phyloP scores from a whole-genome alignment of 2,888 invertebrate genomes.

The Pardosa pseudoannulata region DNA sequence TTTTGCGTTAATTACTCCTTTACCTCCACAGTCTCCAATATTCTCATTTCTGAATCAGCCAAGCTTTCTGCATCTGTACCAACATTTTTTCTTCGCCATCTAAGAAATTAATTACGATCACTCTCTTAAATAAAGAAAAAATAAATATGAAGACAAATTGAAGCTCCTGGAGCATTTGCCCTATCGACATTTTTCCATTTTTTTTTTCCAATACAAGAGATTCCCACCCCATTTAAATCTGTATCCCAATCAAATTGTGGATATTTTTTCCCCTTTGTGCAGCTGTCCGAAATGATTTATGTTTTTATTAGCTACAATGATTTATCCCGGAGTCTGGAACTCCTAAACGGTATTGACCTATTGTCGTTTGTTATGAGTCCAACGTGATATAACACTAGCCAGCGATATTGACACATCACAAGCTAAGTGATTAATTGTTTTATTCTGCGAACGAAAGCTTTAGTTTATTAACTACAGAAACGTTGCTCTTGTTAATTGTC shows the following conservation, averaged over 20 bases:
- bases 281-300: background rate
- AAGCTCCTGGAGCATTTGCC: conserved; percentile 24
- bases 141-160: conserved; percentile 55
- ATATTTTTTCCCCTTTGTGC: background rate
- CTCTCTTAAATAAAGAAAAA: too few relatives aligned
- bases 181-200: conserved; percentile 34
- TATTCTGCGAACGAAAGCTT: conserved; percentile 46
- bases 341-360: conserved; percentile 5
- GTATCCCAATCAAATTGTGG: background rate
- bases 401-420: conserved; percentile 59
- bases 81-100: conserved; percentile 34
- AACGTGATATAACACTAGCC: conserved; percentile 34
- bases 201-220: conserved; percentile 8
- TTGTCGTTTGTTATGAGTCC: conserved; percentile 52
- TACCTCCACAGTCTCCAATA: conserved; percentile 20
- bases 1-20: conserved; percentile 34
- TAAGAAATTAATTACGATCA: conserved; percentile 53
- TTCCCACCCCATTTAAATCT: background rate
- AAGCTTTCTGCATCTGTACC: background rate
- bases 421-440: conserved; percentile 60
- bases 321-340: background rate
- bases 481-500: conserved; percentile 65
- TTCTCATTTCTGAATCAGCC: conserved; percentile 47
- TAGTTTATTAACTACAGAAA: conserved; percentile 56
- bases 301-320: background rate